Base-by-base conservation (phyloP, 1,140 invertebrate species). In the Lucilia sericata region DNA sequence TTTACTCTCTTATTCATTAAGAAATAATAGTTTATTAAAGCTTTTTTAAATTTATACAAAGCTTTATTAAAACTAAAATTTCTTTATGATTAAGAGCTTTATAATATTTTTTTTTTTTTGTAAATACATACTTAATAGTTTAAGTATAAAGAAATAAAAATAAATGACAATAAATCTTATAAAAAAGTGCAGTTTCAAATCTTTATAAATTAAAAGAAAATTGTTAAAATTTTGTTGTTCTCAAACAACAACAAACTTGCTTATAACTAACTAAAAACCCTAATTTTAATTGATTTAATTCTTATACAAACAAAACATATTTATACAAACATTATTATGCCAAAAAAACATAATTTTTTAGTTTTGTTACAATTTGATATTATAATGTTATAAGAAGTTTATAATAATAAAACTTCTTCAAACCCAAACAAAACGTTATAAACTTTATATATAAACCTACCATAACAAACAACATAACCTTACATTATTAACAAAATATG, bases 121-220 rank as follows among this genome's bases (percentile, higher is more conserved):
- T 70, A 70, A 19, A 70, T 70, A 82, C 51, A 82, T 82, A 82
- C 81, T 82, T 82, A 82, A 82, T 82, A 82, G 60, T 82, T 30
- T 82, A 82, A 82, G 81, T 82, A 65, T 70, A 82, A 25, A 65
- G 5, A 21, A 82, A 49, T 60, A 30, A 51, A 42, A 42, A 49
- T 5, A 60, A 82, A 82, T 60, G 80, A 82, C 80, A 82, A 65
- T 82, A 82, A 65, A 65, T 82, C 10, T 7, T 8, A 42, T 0
- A 42, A 42, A 42, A 65, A 55, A 55, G 14, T 2, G 9, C 13
- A n/a, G 51, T 55, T 55, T 55, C 51, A 55, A 55, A 55, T 42
- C 42, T 8, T 7, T 10, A 8, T 42, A 55, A 55, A 55, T 30
- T 55, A n/a, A 55, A 55, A 55, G 51, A 17, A 55, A 55, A 55